A percentile compares a stretch with the other conserved stretches of the same genome.
Conservation (phyloP, 1,140 invertebrate genomes). For the Coptotermes formosanus region DNA sequence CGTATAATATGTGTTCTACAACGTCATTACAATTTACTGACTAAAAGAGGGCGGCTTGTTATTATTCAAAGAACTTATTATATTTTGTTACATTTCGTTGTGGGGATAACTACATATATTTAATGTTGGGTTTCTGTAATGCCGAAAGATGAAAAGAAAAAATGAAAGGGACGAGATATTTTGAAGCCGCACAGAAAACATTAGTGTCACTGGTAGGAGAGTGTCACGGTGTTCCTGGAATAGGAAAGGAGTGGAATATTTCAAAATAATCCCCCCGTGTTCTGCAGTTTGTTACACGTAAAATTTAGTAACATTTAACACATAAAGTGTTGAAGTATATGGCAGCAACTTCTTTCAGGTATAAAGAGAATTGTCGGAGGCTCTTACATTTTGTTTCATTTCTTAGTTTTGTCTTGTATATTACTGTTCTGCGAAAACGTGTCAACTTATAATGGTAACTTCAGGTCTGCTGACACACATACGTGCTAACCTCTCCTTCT, state of each 20-base stretch:
- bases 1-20: not conserved
- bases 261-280: not conserved
- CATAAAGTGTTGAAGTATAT: conserved; percentile 24
- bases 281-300: not conserved
- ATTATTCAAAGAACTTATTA: no score
- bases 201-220: not conserved
- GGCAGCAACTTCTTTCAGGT: not conserved
- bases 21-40: not conserved
- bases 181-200: not conserved
- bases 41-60: not conserved
- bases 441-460: no score
- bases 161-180: not conserved
- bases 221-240: not conserved
- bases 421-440: no score
- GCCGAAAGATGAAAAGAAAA: not conserved
- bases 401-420: no score
- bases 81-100: not conserved
- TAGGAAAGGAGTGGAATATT: not conserved
- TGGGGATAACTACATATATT: not conserved
- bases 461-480: no score
- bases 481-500: no score
- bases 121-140: not conserved
- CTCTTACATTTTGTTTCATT: no score
- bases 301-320: not conserved
- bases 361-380: no score